Evolutionary conservation across 2,797 vertebrate genomes (phyloP).

Genomic region (Mareca penelope): DNA sequence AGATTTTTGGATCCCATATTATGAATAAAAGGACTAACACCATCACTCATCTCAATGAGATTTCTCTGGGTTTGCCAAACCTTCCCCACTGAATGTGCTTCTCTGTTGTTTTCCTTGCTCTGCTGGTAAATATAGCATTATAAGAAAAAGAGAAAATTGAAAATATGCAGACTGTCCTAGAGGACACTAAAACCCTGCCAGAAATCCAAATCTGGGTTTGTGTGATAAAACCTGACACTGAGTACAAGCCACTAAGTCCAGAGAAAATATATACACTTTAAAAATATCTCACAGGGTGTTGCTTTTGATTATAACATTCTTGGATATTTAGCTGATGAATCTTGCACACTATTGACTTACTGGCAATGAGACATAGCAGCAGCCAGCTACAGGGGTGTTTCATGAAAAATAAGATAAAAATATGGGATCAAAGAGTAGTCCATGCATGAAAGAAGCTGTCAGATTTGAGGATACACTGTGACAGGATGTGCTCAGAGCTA

Average conservation of each 20-base stretch:
- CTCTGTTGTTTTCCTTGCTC: neutral
- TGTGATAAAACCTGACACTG: constrained; percentile 21
- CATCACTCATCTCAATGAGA: neutral
- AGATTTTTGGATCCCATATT: neutral
- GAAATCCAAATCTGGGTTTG: constrained; percentile 33
- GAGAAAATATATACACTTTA: neutral
- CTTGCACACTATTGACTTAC: neutral
- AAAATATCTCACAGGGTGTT: neutral
- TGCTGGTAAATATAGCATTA: constrained; percentile 22
- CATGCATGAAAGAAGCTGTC: neutral
- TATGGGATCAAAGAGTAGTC: neutral
- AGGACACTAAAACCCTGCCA: constrained; percentile 24
- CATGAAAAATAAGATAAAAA: constrained; percentile 17
- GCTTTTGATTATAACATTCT: neutral
- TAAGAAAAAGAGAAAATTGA: constrained; percentile 13
- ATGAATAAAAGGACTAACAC: neutral
- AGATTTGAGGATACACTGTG: neutral
- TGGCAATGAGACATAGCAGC: neutral
- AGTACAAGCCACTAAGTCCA: neutral
- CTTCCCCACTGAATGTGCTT: neutral
- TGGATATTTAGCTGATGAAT: neutral
- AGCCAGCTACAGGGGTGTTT: neutral
- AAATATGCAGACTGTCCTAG: neutral
- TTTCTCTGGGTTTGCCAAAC: neutral
- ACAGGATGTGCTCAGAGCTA: constrained; percentile 7